Conservation (phyloP, 2,113 vertebrate species). For the Octodon degus region DNA sequence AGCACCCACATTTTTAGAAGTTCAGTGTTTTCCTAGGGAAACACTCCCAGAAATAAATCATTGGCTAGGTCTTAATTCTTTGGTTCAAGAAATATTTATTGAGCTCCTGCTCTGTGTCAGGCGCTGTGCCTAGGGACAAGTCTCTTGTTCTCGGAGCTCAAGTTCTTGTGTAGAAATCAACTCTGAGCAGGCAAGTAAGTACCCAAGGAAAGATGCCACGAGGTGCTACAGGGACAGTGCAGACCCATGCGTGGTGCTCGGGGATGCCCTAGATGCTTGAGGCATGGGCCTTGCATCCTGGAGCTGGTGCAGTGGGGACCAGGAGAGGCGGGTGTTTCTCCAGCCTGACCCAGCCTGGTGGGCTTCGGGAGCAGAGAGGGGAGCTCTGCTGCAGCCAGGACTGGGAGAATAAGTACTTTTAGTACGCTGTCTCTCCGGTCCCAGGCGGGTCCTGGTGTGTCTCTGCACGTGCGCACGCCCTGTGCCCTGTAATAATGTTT, state of each 20-base stretch:
- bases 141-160: slow-evolving; percentile 6
- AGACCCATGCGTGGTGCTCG: neutral
- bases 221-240: neutral
- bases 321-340: neutral
- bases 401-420: too few relatives aligned
- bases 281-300: neutral
- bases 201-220: neutral
- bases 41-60: slow-evolving; percentile 37
- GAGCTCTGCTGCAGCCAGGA: neutral
- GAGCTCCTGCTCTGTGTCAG: neutral
- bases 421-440: neutral
- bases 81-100: slow-evolving; percentile 36
- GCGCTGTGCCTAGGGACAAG: neutral
- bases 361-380: neutral
- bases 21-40: slow-evolving; percentile 62
- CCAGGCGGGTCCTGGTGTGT: neutral
- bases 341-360: neutral
- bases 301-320: neutral
- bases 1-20: slow-evolving; percentile 14
- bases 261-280: neutral
- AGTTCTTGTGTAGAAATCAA: slow-evolving; percentile 43
- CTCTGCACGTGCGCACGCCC: neutral
- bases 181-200: slow-evolving; percentile 9
- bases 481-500: neutral
- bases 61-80: slow-evolving; percentile 47